Base-by-base conservation (phyloP, 2,797 vertebrate genomes). In the Danionella dracula region DNA sequence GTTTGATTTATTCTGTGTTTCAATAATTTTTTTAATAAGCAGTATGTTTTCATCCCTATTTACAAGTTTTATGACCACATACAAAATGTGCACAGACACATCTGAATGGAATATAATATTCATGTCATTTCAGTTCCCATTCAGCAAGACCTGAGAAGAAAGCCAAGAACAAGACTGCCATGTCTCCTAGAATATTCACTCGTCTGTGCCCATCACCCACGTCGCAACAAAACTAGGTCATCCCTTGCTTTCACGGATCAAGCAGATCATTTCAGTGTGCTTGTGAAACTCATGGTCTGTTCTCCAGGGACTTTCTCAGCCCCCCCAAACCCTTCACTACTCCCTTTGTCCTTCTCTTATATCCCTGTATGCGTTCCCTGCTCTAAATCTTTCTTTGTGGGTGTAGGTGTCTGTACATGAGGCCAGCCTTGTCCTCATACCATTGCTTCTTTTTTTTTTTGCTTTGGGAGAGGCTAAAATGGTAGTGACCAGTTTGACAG, bases 221-320 rank as follows among this genome's bases (percentile, higher is more conserved):
- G 81, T 85, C 79, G 79, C 58, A 45, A 74, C 58, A 41, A 73
- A 89, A 87, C 77, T 89, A 82, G 88, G 87, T 87, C 88, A 86
- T 61, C 27, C 71, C 70, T 83, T 79, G 74, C 71, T 58, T 65
- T 66, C 23, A 60, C 62, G 72, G 78, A 86, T 82, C 76, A 81
- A 78, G 79, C 68, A 13, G 64, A 70, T 74, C 73, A 67, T 71
- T 79, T 76, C 46, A 59, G 45, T 29, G 10, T 37, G 53, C 41
- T 44, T 50, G 32, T 49, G 66, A 56, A 49, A 40, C 35, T 9
- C 12, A 38, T 20, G 40, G 65, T 55, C 10, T 64, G 20, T 44
- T 54, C 53, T 69, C 69, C 55, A 32, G 54, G 44, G 38, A 55
- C 60, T 34, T 32, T 16, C 46, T 49, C 58, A 17, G 12, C 23